Evolutionary conservation across 2,888 invertebrate genomes (phyloP), one percentile per base, ranked within the genome.

Genomic region (Chrysolina americana): DNA sequence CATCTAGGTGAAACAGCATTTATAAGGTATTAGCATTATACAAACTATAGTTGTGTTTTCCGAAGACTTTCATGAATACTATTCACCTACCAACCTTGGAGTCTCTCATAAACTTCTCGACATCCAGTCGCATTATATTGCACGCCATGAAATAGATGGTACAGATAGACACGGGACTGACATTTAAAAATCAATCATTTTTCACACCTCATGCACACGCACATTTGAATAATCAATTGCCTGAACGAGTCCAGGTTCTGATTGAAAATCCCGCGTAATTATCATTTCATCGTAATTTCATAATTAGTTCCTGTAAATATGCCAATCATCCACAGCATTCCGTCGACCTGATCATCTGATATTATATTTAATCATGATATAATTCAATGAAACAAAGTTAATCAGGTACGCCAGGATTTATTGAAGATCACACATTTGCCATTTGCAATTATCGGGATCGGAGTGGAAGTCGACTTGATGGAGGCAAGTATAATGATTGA

Each of bases 301-400:
- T 53, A 53, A 53, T 53, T 53, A 53, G 17, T 11, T 23, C 13
- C 53, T 59, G 59, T 59, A 59, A 59, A 59, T 59, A 36, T n/a
- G 59, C 59, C 59, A 59, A 59, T 59, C 59, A 36, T 59, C 59
- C 28, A 8, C 28, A 59, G 59, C 59, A 59, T 59, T 59, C 59
- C 28, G 17, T 9, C 28, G 59, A 28, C 13, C 53, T 53, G 53
- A 59, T 23, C 28, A 15, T 5, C 59, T 28, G 59, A 28, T 53
- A 53, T 19, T 53, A n/a, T n/a, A 28, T 59, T 28, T 59, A 59
- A 59, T 59, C 28, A 28, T 28, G 28, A 23, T 59, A n/a, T 59
- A 59, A 59, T 59, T 59, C 59, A 59, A 59, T 59, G 59, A 59
- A 28, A 59, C 28, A 28, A 59, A 59, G 59, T 59, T 59, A 59